Evolutionary conservation across 2,888 invertebrate species (phyloP).

Genomic region (Epinotia demarniana): DNA sequence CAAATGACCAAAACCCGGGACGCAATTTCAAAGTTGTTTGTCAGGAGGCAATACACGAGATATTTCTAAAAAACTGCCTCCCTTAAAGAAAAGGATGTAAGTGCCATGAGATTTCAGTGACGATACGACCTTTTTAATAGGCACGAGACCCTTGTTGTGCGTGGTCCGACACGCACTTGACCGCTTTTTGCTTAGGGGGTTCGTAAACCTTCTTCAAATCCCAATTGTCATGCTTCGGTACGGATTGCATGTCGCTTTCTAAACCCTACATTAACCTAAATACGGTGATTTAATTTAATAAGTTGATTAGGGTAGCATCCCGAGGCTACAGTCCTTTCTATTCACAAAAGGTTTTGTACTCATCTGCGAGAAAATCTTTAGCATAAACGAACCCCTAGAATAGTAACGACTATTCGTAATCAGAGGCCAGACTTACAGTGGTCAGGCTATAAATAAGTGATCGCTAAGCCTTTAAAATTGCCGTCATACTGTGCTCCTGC

Average conservation of each 20-base stretch:
- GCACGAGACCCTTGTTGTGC: too few species aligned
- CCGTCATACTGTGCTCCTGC: slow-evolving; percentile 3
- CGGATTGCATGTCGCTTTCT: slow-evolving; percentile 1
- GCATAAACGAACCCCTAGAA: background rate
- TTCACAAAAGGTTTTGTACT: background rate
- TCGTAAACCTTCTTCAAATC: background rate
- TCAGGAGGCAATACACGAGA: too few species aligned
- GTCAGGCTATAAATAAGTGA: background rate
- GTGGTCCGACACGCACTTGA: too few species aligned
- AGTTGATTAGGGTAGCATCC: slow-evolving; percentile 22
- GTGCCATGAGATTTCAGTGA: too few species aligned
- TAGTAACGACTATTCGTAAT: background rate
- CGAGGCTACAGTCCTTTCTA: slow-evolving; percentile 10
- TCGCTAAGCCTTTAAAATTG: background rate
- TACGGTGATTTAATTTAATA: slow-evolving; percentile 38
- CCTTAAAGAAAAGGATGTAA: too few species aligned
- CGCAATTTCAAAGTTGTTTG: too few species aligned
- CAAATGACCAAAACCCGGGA: too few species aligned
- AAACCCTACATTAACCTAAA: slow-evolving; percentile 38
- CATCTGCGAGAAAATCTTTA: background rate
- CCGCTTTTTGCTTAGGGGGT: too few species aligned
- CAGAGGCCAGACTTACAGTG: background rate
- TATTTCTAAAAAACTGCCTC: too few species aligned
- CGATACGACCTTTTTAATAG: too few species aligned
- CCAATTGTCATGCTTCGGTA: slow-evolving; percentile 5